phyloP scores from a whole-genome alignment of 2,113 vertebrate genomes.

The Podocnemis expansa region DNA sequence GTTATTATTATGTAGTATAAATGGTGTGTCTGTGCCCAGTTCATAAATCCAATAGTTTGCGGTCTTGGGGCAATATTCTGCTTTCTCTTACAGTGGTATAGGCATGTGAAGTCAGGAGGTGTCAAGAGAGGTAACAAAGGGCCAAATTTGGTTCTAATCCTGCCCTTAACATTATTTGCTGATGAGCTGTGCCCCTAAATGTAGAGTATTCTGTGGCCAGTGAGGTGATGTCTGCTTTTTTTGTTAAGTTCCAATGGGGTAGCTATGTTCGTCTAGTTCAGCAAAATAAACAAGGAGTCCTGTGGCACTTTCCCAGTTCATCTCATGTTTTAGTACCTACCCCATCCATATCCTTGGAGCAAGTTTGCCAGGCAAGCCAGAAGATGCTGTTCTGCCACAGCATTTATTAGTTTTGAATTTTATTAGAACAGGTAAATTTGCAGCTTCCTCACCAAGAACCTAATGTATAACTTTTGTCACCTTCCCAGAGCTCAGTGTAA shows the following conservation, averaged over 20 bases:
- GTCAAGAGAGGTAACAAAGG: neutral
- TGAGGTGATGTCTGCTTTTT: neutral
- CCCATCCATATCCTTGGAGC: neutral
- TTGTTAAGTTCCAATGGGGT: too few relatives aligned
- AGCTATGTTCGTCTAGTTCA: too few relatives aligned
- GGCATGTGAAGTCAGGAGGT: neutral
- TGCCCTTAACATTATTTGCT: neutral
- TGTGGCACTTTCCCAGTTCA: neutral
- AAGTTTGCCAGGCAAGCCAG: neutral
- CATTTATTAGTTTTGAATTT: neutral
- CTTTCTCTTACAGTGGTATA: rapidly evolving
- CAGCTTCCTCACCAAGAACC: neutral
- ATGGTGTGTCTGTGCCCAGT: neutral
- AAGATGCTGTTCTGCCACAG: neutral
- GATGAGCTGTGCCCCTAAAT: neutral
- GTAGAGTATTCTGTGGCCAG: neutral
- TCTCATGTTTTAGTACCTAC: too few relatives aligned
- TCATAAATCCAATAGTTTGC: neutral
- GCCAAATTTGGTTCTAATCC: neutral
- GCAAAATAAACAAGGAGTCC: too few relatives aligned
- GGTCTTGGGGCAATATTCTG: neutral
- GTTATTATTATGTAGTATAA: neutral
- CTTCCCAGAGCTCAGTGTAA: neutral
- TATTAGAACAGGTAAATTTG: neutral
- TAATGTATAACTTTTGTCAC: neutral